Evolutionary conservation across 2,113 vertebrate genomes (phyloP), one percentile per base, ranked within the genome.

Genomic region (Labeo rohita): DNA sequence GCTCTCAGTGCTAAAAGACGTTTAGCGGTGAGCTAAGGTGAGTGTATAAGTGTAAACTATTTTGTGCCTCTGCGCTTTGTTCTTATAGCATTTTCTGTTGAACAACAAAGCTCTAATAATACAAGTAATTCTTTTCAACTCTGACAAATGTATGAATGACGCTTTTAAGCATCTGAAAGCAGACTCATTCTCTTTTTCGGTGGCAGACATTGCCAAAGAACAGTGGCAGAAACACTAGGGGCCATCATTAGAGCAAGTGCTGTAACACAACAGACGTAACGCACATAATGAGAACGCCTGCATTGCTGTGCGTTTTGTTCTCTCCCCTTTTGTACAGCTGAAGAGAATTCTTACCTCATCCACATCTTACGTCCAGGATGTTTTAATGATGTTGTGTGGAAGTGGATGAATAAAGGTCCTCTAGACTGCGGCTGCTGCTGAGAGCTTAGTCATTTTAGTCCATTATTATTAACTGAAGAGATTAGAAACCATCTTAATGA

Each of bases 401-500:
- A 54, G 28, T 77, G 23, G 79, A 52, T 82, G 28, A 82, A 82
- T 66, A 34, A 66, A 49, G 61, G 59, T 34, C 16, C 8, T 50
- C 15, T 15, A 23, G 56, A 63, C 23, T 52, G n/a, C n/a, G 2
- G 54, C 28, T 49, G 45, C 45, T 4, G 80, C 61, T 82, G 15
- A 50, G 15, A 1, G 10, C 15, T n/a, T 50, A 63, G 36, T 66
- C 79, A 81, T 82, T 82, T 54, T 15, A 4, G 23, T 18, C 73
- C 73, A 75, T 12, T 23, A 77, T 52, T 76, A 73, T 77, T 54
- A 77, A 34, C 74, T 28, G 13, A 54, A 54, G 49, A 77, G 15
- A 77, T 77, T 77, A 34, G 74, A 77, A 54, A 54, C 50, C 50
- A 50, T 54, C 47, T 77, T 77, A 77, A 77, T 54, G 75, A 77